Base-by-base conservation (phyloP, 2,113 vertebrate species). In the Chaetura pelagica region DNA sequence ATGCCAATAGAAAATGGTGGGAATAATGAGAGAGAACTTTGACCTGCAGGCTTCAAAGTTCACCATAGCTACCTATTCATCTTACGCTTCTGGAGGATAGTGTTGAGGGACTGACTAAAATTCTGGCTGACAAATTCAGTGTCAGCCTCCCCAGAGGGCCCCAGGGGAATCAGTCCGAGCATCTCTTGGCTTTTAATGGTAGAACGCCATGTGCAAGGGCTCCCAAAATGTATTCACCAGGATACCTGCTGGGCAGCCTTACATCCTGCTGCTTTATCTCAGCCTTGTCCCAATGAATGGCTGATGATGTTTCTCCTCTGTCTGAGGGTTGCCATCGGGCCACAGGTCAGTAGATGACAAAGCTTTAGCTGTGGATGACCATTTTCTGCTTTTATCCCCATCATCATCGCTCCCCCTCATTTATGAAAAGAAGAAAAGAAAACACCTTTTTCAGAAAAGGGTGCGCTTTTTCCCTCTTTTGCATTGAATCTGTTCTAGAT, bases 1-100 rank as follows among this genome's bases (percentile, higher is more conserved):
- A 44, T 4, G 34, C 51, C 32, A 10, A 97, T 96, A 85, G 97
- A 96, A 97, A 97, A 94, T 51, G 82, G 92, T 89, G 97, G 93
- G 94, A 92, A 96, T 97, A 97, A 98, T 98, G 98, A 98, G 97
- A 97, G 97, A 96, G 97, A 95, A 87, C 97, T 88, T 54, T 76
- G 95, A 96, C 97, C 97, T 12, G 6, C 38, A 92, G 96, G 97
- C 97, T 83, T 87, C 91, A 79, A 94, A 87, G 95, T 95, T 77
- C 96, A 96, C 85, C 68, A 9, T 35, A 20, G 35, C 94, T 84
- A 49, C 96, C 96, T 95, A 97, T 98, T 96, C 96, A 97, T 98
- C 98, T 97, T 97, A 40, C 3, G 5, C 85, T 96, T 94, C 80
- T 55, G 54, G 85, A 94, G 78, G 57, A 21, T 23, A 54, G 86